Evolutionary conservation across 2,888 invertebrate genomes (phyloP).

Genomic region (Caenorhabditis virilis): DNA sequence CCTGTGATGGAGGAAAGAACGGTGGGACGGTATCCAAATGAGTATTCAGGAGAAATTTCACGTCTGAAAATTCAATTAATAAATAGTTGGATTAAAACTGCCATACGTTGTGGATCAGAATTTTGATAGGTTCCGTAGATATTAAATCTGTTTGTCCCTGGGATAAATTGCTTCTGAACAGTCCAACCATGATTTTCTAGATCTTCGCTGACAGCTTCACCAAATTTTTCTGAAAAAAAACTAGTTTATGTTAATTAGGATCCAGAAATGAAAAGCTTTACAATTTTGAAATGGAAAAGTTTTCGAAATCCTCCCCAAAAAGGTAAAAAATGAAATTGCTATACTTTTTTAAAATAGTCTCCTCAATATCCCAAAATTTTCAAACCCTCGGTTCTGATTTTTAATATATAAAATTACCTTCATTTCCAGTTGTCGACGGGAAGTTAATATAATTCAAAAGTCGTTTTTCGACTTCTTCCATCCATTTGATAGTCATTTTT

Average conservation of each 20-base stretch:
- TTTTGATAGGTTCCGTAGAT: slow-evolving; percentile 44
- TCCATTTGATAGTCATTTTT: slow-evolving; percentile 32
- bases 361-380: too few relatives aligned
- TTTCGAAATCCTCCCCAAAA: too few relatives aligned
- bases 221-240: slow-evolving; percentile 41
- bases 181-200: slow-evolving; percentile 49
- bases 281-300: too few relatives aligned
- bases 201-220: slow-evolving; percentile 36
- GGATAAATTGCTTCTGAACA: slow-evolving; percentile 40
- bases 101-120: slow-evolving; percentile 28
- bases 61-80: slow-evolving; percentile 45
- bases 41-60: slow-evolving; percentile 59
- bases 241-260: neutral
- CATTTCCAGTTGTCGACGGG: slow-evolving; percentile 54
- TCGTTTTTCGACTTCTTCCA: slow-evolving; percentile 45
- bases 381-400: too few relatives aligned
- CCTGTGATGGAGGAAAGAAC: slow-evolving; percentile 55
- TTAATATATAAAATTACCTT: slow-evolving; percentile 39
- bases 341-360: too few relatives aligned
- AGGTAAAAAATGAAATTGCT: too few relatives aligned
- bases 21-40: slow-evolving; percentile 68
- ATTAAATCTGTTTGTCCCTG: slow-evolving; percentile 46
- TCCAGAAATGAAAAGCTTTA: too few relatives aligned
- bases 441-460: slow-evolving; percentile 58
- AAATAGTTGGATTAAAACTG: too few relatives aligned